A percentile compares a stretch with the other conserved stretches of the same genome.
These are phyloP conservation scores for Pachypanchax playfairii DNA, from an alignment of 2,113 vertebrate genomes.

Conservation along the genomic window DNA sequence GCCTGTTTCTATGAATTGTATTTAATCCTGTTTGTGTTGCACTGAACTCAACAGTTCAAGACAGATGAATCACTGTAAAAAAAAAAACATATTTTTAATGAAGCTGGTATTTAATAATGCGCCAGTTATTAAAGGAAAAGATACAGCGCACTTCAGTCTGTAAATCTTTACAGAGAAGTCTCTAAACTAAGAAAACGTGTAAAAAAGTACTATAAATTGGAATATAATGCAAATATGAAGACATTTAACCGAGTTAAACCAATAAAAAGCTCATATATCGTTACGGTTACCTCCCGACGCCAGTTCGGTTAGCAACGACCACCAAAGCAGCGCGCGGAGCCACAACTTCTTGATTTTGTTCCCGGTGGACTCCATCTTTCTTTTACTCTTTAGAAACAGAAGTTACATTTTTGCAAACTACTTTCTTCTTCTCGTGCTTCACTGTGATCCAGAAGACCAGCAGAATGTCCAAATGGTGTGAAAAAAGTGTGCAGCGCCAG, in stretches of 20 bases:
- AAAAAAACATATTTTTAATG: slow-evolving; percentile 3
- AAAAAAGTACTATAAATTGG: neutral
- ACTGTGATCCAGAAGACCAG: neutral
- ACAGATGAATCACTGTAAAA: neutral
- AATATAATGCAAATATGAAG: neutral
- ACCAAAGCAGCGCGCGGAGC: slow-evolving; percentile 61
- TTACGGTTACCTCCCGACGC: slow-evolving; percentile 64
- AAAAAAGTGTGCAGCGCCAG: neutral
- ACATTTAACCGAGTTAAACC: neutral
- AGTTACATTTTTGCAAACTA: slow-evolving; percentile 58
- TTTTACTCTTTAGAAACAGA: slow-evolving; percentile 25
- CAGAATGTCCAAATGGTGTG: neutral
- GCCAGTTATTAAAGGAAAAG: neutral
- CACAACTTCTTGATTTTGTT: slow-evolving; percentile 53
- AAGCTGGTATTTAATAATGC: slow-evolving; percentile 14
- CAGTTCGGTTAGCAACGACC: slow-evolving; percentile 63
- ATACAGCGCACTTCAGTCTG: too few relatives aligned
- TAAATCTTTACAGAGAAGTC: slow-evolving; percentile 2
- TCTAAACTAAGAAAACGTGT: neutral
- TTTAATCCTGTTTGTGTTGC: too few relatives aligned
- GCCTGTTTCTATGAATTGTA: too few relatives aligned
- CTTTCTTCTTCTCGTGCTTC: slow-evolving; percentile 7
- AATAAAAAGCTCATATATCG: accelerated
- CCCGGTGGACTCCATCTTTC: slow-evolving; percentile 56
- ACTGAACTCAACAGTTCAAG: neutral